Percentiles rank a stretch among this genome's conserved stretches.
Evolutionary conservation across 1,140 invertebrate genomes (phyloP).

Genomic region (Bradynema listronoti): DNA sequence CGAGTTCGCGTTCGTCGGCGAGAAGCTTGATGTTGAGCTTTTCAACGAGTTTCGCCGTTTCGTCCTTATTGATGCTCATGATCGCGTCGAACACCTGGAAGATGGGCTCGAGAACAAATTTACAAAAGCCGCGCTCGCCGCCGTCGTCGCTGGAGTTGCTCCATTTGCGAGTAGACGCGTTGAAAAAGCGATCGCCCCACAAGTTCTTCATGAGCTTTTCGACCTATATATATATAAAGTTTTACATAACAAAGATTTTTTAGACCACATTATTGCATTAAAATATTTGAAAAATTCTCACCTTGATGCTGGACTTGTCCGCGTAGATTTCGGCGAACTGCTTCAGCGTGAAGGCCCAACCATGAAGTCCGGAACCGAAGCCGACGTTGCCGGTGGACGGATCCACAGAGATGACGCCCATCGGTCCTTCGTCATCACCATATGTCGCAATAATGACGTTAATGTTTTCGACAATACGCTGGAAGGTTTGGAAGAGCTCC

Average conservation of each 20-base stretch:
- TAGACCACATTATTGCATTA: too few species aligned
- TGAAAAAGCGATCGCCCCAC: constrained; percentile 98
- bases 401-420: constrained; percentile 95
- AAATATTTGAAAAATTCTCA: constrained; percentile 7
- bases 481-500: constrained; percentile 97
- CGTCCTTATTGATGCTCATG: constrained; percentile 96
- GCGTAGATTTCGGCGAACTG: constrained; percentile 99
- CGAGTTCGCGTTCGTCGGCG: constrained; percentile 89
- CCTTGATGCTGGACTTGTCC: constrained; percentile 63
- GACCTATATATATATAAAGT: too few species aligned
- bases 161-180: constrained; percentile 95
- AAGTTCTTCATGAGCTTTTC: constrained; percentile 87
- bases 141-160: constrained; percentile 73
- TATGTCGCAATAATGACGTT: constrained; percentile 99
- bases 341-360: constrained; percentile 98
- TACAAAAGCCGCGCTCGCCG: constrained; percentile 87
- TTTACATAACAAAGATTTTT: too few species aligned
- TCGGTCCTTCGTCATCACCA: constrained; percentile 86
- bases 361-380: constrained; percentile 95
- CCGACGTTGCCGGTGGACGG: constrained; percentile 95
- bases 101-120: constrained; percentile 97
- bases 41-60: constrained; percentile 74
- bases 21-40: constrained; percentile 87
- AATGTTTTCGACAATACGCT: constrained; percentile 97
- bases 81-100: constrained; percentile 94